These are phyloP conservation scores for Drosophila mauritiana DNA, from an alignment of 1,140 invertebrate genomes.

Conservation along the genomic window DNA sequence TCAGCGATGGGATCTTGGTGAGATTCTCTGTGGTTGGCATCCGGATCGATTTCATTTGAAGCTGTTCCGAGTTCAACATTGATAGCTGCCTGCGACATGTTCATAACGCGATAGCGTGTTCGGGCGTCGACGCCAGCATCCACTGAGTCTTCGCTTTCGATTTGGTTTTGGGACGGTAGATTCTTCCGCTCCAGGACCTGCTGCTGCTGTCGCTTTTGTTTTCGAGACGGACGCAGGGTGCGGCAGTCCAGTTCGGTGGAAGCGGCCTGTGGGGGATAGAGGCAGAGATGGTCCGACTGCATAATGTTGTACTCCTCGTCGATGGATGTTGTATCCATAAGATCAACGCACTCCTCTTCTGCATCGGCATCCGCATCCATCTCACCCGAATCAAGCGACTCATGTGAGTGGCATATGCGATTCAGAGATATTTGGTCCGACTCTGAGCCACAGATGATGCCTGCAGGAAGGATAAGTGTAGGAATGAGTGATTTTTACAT, in stretches of 20 bases:
- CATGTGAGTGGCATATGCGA: constrained; percentile 86
- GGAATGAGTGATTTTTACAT: constrained; percentile 59
- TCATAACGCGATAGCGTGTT: constrained; percentile 79
- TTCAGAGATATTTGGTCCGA: constrained; percentile 85
- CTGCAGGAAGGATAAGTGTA: constrained; percentile 58
- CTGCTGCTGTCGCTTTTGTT: constrained; percentile 61
- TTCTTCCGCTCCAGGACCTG: not conserved
- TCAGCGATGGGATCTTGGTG: not conserved
- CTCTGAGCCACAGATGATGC: constrained; percentile 91
- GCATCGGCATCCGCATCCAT: constrained; percentile 86
- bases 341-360: constrained; percentile 84
- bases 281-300: constrained; percentile 73
- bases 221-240: constrained; percentile 72
- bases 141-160: not conserved
- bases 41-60: constrained; percentile 50
- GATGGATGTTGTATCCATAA: constrained; percentile 83
- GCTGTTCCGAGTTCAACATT: constrained; percentile 53
- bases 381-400: constrained; percentile 89
- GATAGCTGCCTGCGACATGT: constrained; percentile 79
- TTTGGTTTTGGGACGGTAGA: constrained; percentile 17
- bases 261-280: constrained; percentile 53
- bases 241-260: constrained; percentile 66
- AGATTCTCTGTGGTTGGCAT: constrained; percentile 20
- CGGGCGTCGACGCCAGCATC: constrained; percentile 49
- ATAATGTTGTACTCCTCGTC: constrained; percentile 81